Evolutionary conservation across 2,888 invertebrate genomes (phyloP), one percentile per base, ranked within the genome.

Genomic region (Cryptosula pallasiana): DNA sequence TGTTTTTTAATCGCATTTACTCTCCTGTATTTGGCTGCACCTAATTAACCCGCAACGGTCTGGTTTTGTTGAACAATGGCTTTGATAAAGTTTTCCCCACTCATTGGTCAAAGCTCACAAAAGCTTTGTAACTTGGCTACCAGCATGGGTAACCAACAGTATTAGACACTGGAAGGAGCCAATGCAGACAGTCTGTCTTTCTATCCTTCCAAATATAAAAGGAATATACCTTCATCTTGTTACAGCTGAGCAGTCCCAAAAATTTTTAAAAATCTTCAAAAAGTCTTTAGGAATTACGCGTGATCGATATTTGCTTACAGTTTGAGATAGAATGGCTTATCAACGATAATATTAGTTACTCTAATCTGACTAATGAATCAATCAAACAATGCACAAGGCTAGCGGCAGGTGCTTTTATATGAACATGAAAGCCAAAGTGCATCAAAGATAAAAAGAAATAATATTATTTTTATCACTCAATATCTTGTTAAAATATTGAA

Each of bases 341-440:
- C 45, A 45, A 45, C 20, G 45, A 45, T 45, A 45, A 45, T 45
- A 45, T 45, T 45, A 45, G 45, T 20, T 45, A 20, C 45, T 45
- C 45, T 57, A 63, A 63, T 63, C 27, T 63, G 32, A 32, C 63
- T 63, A 63, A 63, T 63, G 63, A 63, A 63, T 13, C 20, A 25
- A 9, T 34, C 20, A 9, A 25, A 63, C 63, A 63, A 63, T 63
- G n/a, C n/a, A 63, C 13, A 9, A 63, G 32, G 63, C 63, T 32
- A 3, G 57, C 16, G 32, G 63, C 63, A 63, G 63, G 63, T 63
- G 63, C 32, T 63, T 23, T 63, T 63, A 63, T 63, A 34, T 2
- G 63, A 34, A 63, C 63, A 63, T 63, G 63, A 63, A 63, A 63
- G 63, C 25, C 63, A 34, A 25, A 63, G 63, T 63, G 63, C 63